Conservation (phyloP, 2,888 invertebrate species). For the Meteorus colon region DNA sequence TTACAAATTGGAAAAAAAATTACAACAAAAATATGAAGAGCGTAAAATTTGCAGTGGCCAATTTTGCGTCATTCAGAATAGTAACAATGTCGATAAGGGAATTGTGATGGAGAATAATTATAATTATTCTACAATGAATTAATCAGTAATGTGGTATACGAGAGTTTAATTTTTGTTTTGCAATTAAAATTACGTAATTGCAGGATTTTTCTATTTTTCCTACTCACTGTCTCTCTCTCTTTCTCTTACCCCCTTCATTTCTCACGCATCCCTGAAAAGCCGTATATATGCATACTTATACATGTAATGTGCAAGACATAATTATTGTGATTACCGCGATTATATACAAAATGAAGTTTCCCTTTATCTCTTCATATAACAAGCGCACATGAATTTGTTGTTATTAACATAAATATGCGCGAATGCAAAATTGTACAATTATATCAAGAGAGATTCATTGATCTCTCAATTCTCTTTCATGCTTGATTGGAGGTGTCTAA, state of each 20-base stretch:
- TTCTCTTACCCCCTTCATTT: neutral
- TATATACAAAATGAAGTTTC: constrained; percentile 34
- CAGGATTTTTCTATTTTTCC: neutral
- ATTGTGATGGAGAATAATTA: neutral
- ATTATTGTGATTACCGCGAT: neutral
- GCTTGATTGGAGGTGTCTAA: neutral
- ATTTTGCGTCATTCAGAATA: constrained; percentile 47
- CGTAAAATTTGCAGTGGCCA: constrained; percentile 56
- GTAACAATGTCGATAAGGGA: neutral
- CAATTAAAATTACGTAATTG: neutral
- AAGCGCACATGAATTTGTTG: neutral
- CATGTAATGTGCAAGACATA: constrained; percentile 12
- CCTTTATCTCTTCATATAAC: constrained; percentile 13
- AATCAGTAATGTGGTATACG: neutral
- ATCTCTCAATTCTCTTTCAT: neutral
- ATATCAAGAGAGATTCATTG: neutral
- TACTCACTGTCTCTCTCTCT: neutral
- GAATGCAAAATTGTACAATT: neutral
- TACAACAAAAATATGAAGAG: constrained; percentile 33
- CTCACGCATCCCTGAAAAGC: neutral
- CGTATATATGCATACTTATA: constrained; percentile 2
- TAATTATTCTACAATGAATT: neutral
- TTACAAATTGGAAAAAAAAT: constrained; percentile 11
- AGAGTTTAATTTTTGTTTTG: constrained; percentile 3
- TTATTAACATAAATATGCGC: neutral